Percentiles rank a stretch among this genome's conserved stretches.
Conservation (phyloP, 2,113 vertebrate genomes). For the Oryctolagus cuniculus region mOryCun1.1 NC_091444.1:63862001-63862500, state of each 20-base stretch:
- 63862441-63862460: background rate
- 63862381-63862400: background rate
- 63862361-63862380: background rate
- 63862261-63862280: background rate
- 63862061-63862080: background rate
- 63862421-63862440: background rate
- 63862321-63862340: slow-evolving; percentile 10
- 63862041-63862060: background rate
- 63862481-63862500: background rate
- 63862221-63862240: background rate
- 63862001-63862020: background rate
- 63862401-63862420: slow-evolving; percentile 43
- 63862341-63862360: slow-evolving; percentile 48
- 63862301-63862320: slow-evolving; percentile 35
- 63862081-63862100: background rate
- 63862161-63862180: background rate
- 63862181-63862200: background rate
- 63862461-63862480: slow-evolving; percentile 16
- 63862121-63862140: background rate
- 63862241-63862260: slow-evolving; percentile 4
- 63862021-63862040: background rate
- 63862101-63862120: slow-evolving; percentile 6
- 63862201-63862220: background rate
- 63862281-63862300: background rate
- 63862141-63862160: background rate